These are phyloP conservation scores for Pterostichus madidus DNA, from an alignment of 2,888 invertebrate species.

Conservation along the genomic window DNA sequence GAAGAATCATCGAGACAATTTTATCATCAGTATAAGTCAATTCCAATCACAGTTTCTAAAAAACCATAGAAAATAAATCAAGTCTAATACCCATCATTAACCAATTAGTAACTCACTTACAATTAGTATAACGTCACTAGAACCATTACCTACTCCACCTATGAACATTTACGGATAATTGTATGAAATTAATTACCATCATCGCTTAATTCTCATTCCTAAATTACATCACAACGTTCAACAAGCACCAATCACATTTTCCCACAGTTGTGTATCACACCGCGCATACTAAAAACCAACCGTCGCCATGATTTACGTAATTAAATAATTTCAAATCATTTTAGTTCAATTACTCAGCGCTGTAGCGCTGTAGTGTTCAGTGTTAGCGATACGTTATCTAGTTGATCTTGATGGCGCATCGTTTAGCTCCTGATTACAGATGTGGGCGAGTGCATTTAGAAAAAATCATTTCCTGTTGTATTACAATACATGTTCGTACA, in stretches of 20 bases:
- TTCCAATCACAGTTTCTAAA: too few relatives aligned
- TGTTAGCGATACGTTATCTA: slow-evolving; percentile 55
- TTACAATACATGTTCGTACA: slow-evolving; percentile 74
- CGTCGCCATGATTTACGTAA: neutral
- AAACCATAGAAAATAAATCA: too few relatives aligned
- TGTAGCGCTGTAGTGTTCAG: neutral
- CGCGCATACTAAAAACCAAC: neutral
- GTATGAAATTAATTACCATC: slow-evolving; percentile 12
- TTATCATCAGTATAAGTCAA: too few relatives aligned
- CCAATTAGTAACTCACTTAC: slow-evolving; percentile 6
- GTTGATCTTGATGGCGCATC: slow-evolving; percentile 64
- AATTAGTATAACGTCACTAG: slow-evolving; percentile 19
- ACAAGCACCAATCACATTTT: slow-evolving; percentile 12
- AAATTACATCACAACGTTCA: neutral
- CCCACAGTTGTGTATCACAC: slow-evolving; percentile 11
- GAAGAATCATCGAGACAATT: too few relatives aligned
- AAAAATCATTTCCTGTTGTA: slow-evolving; percentile 77
- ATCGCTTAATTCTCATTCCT: neutral
- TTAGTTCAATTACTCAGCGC: slow-evolving; percentile 54
- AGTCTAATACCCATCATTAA: too few relatives aligned
- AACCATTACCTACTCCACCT: slow-evolving; percentile 18
- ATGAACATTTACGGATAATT: slow-evolving; percentile 6
- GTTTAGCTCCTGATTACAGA: slow-evolving; percentile 74
- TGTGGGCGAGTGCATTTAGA: slow-evolving; percentile 78
- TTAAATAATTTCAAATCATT: slow-evolving; percentile 62